A percentile compares a stretch with the other conserved stretches of the same genome.
These are phyloP conservation scores for Caenorhabditis macrosperma DNA, from an alignment of 2,888 invertebrate genomes.

Conservation along the genomic window DNA sequence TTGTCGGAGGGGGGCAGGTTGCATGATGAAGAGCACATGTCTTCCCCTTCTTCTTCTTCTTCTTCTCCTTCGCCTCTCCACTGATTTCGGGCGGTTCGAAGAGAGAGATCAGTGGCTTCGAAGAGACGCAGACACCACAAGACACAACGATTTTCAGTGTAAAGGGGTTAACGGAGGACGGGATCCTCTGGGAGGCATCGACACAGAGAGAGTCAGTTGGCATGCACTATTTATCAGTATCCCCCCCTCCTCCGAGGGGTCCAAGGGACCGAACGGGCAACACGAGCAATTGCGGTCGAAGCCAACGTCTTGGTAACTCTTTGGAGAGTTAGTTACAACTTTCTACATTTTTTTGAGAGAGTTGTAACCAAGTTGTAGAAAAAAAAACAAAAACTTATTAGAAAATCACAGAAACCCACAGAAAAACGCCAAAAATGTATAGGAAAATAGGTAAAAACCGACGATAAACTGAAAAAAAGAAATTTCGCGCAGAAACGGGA, in stretches of 20 bases:
- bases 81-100: slow-evolving; percentile 43
- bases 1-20: slow-evolving; percentile 1
- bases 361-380: too few species aligned
- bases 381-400: too few species aligned
- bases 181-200: slow-evolving; percentile 1
- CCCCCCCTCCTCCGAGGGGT: too few species aligned
- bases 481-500: too few species aligned
- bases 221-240: slow-evolving; percentile 37
- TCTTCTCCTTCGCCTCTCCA: slow-evolving; percentile 12
- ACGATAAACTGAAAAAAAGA: too few species aligned
- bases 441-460: too few species aligned
- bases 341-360: too few species aligned
- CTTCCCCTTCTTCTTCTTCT: neutral
- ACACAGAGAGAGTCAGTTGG: neutral
- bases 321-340: too few species aligned
- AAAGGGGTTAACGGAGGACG: neutral
- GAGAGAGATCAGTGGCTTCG: neutral
- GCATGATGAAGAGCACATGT: slow-evolving; percentile 46
- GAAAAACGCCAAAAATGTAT: too few species aligned
- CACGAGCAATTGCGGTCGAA: neutral
- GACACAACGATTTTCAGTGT: slow-evolving; percentile 13
- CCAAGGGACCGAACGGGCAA: too few species aligned
- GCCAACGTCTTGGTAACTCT: too few species aligned
- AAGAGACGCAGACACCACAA: slow-evolving; percentile 19
- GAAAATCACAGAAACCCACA: too few species aligned